Percentiles rank a stretch among this genome's conserved stretches.
Conservation (phyloP, 1,140 invertebrate species). For the Formica exsecta region DNA sequence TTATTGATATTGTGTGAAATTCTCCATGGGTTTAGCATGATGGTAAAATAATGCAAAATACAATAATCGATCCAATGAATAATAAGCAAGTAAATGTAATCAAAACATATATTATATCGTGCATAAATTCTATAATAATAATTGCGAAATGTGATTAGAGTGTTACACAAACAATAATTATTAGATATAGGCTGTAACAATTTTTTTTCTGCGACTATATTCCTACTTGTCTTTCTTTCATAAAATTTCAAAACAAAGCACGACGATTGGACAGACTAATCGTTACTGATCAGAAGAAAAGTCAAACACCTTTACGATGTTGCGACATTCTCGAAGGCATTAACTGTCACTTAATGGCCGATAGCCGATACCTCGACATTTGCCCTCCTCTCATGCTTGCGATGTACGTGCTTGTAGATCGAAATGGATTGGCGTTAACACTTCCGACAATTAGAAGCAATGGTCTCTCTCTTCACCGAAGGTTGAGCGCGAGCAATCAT, state of each 20-base stretch:
- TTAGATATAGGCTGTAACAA: background rate
- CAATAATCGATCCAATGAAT: constrained; percentile 45
- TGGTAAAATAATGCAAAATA: constrained; percentile 38
- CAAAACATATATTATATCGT: background rate
- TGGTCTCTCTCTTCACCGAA: background rate
- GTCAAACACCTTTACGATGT: constrained; percentile 51
- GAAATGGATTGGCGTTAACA: constrained; percentile 55
- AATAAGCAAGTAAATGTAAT: constrained; percentile 15
- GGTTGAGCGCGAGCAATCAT: background rate
- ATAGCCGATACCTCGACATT: constrained; percentile 41
- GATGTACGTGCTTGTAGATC: constrained; percentile 50
- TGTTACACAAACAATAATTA: background rate
- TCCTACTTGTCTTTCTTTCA: background rate
- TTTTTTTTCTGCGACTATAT: background rate
- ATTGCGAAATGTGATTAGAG: background rate
- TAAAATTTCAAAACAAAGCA: background rate
- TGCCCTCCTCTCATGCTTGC: constrained; percentile 16
- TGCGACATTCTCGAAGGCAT: constrained; percentile 36
- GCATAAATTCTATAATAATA: background rate
- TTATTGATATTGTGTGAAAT: constrained; percentile 19
- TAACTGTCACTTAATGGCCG: constrained; percentile 60
- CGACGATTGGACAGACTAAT: constrained; percentile 7
- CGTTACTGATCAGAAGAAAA: constrained; percentile 46
- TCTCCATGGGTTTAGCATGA: background rate
- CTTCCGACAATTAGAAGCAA: constrained; percentile 45